A percentile compares a stretch with the other conserved stretches of the same genome.
Evolutionary conservation across 1,140 invertebrate genomes (phyloP).

Genomic region (Lamellibrachia luymesi): DNA sequence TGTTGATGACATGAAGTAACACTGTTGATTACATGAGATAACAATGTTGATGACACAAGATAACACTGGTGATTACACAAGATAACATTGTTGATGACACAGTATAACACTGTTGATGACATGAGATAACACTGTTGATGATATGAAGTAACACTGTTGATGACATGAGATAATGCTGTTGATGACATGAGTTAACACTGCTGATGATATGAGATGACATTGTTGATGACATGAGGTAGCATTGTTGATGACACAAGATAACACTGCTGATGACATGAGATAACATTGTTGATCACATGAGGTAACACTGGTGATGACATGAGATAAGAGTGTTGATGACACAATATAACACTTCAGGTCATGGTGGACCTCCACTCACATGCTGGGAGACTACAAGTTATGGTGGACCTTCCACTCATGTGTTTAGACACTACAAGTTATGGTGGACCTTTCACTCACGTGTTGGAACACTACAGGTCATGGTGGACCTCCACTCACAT

Average conservation of each 20-base stretch:
- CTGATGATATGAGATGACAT: background rate
- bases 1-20: background rate
- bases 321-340: background rate
- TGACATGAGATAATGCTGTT: background rate
- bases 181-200: background rate
- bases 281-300: background rate
- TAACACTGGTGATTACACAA: background rate
- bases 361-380: too few species aligned
- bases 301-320: background rate
- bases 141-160: background rate
- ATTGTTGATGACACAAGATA: background rate
- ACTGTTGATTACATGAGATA: background rate
- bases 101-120: background rate
- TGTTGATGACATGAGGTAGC: background rate
- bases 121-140: background rate
- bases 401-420: too few species aligned
- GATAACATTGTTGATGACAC: background rate
- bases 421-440: too few species aligned
- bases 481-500: too few species aligned
- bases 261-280: background rate
- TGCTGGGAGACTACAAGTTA: too few species aligned
- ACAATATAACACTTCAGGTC: background rate
- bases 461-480: too few species aligned
- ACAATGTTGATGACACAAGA: background rate
- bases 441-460: too few species aligned